Conservation (phyloP, 2,113 vertebrate species). For the Paramisgurnus dabryanus region DNA sequence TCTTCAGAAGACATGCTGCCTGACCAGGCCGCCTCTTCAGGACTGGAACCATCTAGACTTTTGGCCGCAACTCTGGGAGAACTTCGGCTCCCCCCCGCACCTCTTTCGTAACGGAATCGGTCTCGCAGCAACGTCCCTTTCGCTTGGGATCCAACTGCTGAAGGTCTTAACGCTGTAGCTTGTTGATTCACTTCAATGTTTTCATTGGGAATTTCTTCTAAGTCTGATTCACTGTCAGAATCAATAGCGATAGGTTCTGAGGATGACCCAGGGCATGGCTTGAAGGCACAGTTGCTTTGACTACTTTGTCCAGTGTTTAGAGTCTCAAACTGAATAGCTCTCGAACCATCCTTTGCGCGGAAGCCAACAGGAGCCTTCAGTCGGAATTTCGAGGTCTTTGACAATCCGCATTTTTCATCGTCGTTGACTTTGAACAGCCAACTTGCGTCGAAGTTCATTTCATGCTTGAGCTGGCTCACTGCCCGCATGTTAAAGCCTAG, state of each 20-base stretch:
- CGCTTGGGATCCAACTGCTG: slow-evolving; percentile 21
- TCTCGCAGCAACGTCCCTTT: slow-evolving; percentile 34
- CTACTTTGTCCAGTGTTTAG: slow-evolving; percentile 45
- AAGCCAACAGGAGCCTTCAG: slow-evolving; percentile 47
- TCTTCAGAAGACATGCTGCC: slow-evolving; percentile 45
- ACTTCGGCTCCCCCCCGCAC: slow-evolving; percentile 20
- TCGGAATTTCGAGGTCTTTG: slow-evolving; percentile 68
- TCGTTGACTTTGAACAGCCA: slow-evolving; percentile 81
- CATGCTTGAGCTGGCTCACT: slow-evolving; percentile 85
- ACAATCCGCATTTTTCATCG: slow-evolving; percentile 71
- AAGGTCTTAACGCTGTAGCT: slow-evolving; percentile 19
- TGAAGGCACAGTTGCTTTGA: slow-evolving; percentile 57
- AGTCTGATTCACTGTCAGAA: slow-evolving; percentile 51
- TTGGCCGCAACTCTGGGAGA: slow-evolving; percentile 40
- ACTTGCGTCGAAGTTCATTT: slow-evolving; percentile 84
- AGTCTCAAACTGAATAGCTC: slow-evolving; percentile 14
- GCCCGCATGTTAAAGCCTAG: slow-evolving; percentile 94
- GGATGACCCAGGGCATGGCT: slow-evolving; percentile 44
- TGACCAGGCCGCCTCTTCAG: slow-evolving; percentile 51
- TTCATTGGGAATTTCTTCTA: slow-evolving; percentile 5
- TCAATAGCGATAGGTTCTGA: slow-evolving; percentile 50
- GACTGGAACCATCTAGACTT: slow-evolving; percentile 47
- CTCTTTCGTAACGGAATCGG: slow-evolving; percentile 28
- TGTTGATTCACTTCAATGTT: slow-evolving; percentile 3
- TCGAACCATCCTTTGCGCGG: neutral